phyloP scores from a whole-genome alignment of 2,797 vertebrate species.

The Lagocephalus sceleratus region DNA sequence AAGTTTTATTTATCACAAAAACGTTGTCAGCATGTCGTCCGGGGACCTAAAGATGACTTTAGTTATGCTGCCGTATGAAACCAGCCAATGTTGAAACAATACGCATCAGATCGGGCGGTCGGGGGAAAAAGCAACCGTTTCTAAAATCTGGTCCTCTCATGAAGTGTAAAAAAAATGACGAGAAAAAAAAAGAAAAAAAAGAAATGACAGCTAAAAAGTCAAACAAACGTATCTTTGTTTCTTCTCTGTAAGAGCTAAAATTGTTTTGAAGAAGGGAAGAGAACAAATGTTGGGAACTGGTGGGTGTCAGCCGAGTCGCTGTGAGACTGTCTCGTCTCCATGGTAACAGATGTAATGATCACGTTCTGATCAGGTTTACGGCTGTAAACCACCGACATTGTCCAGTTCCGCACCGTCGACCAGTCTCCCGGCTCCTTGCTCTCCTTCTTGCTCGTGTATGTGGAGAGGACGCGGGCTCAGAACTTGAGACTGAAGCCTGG shows the following conservation, averaged over 20 bases:
- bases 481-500: constrained; percentile 98
- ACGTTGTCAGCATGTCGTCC: constrained; percentile 37
- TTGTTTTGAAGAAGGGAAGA: constrained; percentile 14
- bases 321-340: constrained; percentile 60
- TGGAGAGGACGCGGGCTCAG: constrained; percentile 57
- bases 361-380: constrained; percentile 26
- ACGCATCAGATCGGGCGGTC: constrained; percentile 65
- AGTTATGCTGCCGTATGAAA: constrained; percentile 44
- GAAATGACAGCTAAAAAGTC: constrained; percentile 41
- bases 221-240: constrained; percentile 34
- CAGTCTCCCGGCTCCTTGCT: constrained; percentile 34
- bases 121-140: constrained; percentile 60
- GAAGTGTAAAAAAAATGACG: constrained; percentile 42
- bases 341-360: constrained; percentile 39
- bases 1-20: constrained; percentile 72
- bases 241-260: constrained; percentile 36
- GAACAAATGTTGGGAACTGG: constrained; percentile 14
- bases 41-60: constrained; percentile 35
- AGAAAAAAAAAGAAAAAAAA: constrained; percentile 43
- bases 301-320: constrained; percentile 49
- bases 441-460: neutral
- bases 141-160: constrained; percentile 51
- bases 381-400: constrained; percentile 28
- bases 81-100: constrained; percentile 47
- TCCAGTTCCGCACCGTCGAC: constrained; percentile 32